A percentile compares a stretch with the other conserved stretches of the same genome.
Conservation (phyloP, 2,888 invertebrate species). For the Thelaira solivaga region DNA sequence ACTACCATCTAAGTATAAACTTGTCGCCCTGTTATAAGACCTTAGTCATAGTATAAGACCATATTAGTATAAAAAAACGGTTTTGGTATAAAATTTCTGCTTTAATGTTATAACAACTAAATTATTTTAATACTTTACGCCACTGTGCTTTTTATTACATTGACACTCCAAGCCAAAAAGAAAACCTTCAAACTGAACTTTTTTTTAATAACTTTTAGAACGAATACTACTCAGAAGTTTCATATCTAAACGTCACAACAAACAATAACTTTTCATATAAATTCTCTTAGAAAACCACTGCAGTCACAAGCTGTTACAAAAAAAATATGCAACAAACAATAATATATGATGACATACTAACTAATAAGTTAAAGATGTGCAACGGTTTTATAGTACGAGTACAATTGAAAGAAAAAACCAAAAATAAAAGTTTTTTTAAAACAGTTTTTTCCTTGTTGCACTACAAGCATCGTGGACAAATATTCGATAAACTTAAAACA, state of each 20-base stretch:
- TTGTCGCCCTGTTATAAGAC: not conserved
- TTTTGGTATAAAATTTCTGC: not conserved
- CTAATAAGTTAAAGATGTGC: constrained; percentile 55
- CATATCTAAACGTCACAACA: constrained; percentile 38
- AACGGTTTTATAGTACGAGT: constrained; percentile 44
- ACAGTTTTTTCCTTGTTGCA: not conserved
- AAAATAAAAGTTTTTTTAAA: not conserved
- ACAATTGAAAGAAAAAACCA: not conserved
- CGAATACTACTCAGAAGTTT: constrained; percentile 13
- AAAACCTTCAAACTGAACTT: not conserved
- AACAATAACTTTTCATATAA: constrained; percentile 40
- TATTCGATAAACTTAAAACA: constrained; percentile 22
- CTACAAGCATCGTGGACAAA: not conserved
- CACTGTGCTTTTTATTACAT: not conserved
- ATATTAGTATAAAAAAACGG: no score
- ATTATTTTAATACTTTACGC: not conserved
- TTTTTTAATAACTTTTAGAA: not conserved
- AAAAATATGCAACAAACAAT: not conserved
- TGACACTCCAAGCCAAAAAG: not conserved
- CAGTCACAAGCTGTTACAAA: constrained; percentile 17
- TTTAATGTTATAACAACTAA: not conserved
- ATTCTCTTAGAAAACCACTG: constrained; percentile 8
- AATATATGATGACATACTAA: constrained; percentile 36
- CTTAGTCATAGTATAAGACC: not conserved
- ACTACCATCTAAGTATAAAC: not conserved